Evolutionary conservation across 2,888 invertebrate genomes (phyloP).

Genomic region (Aspidapion aeneum): DNA sequence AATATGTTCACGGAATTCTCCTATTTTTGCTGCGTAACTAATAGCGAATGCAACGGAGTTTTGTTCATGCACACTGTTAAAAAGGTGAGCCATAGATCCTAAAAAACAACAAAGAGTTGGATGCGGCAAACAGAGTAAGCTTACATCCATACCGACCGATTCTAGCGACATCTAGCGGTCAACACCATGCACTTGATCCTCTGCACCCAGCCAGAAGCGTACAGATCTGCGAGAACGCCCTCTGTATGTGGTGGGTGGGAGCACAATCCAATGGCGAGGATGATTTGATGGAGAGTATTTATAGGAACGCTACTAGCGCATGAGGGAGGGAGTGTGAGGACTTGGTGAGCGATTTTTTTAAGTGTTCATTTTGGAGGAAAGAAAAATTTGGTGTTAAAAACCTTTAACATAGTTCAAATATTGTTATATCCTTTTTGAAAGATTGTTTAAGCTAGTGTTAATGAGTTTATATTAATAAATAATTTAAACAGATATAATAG

Average conservation of each 20-base stretch:
- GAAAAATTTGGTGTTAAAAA: no score
- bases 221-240: constrained; percentile 44
- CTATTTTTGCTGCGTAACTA: constrained; percentile 77
- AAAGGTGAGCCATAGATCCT: constrained; percentile 88
- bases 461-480: no score
- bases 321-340: no score
- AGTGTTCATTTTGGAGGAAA: no score
- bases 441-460: no score
- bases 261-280: constrained; percentile 44
- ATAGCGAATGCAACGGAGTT: constrained; percentile 85
- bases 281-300: no score
- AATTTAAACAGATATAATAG: no score
- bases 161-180: constrained; percentile 81
- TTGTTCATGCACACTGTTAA: constrained; percentile 88
- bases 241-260: constrained; percentile 50
- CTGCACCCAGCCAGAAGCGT: constrained; percentile 43
- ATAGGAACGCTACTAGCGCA: no score
- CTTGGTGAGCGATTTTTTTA: no score
- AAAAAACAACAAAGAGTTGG: constrained; percentile 47
- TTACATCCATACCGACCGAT: constrained; percentile 79
- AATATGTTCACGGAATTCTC: constrained; percentile 48
- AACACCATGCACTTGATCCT: constrained; percentile 61
- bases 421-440: no score
- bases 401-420: no score
- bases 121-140: constrained; percentile 85